phyloP scores from a whole-genome alignment of 2,113 vertebrate genomes.

The Lampris incognitus region DNA sequence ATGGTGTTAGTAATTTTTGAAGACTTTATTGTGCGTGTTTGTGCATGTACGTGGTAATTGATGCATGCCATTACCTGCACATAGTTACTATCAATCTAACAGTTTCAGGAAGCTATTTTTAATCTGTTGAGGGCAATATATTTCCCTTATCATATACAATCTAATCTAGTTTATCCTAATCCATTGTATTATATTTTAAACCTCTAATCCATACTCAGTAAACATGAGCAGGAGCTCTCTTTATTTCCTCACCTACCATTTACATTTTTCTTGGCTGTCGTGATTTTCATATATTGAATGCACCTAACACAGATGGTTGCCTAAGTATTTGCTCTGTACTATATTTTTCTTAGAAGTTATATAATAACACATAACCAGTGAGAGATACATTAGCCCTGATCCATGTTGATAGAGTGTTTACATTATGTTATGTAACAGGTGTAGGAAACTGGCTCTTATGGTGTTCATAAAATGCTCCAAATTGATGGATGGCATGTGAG shows the following conservation, averaged over 20 bases:
- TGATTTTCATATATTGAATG: constrained; percentile 3
- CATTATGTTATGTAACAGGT: neutral
- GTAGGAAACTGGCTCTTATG: neutral
- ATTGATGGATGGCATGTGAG: neutral
- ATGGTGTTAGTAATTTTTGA: too few relatives aligned
- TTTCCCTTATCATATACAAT: neutral
- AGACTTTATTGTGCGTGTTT: too few relatives aligned
- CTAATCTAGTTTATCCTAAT: neutral
- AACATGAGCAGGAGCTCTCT: neutral
- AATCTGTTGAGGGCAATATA: too few relatives aligned
- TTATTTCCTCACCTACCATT: constrained; percentile 6
- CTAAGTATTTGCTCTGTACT: neutral
- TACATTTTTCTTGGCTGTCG: constrained; percentile 10
- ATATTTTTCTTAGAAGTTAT: neutral
- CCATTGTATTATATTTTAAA: too few relatives aligned
- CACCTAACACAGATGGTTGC: constrained; percentile 22
- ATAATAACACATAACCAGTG: neutral
- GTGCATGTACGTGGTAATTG: too few relatives aligned
- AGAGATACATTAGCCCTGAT: neutral
- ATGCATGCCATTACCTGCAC: too few relatives aligned
- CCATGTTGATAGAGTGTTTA: neutral
- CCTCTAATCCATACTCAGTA: too few relatives aligned
- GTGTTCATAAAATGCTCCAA: neutral
- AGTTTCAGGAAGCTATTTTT: too few relatives aligned
- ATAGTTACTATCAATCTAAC: too few relatives aligned